Conservation (phyloP, 2,113 vertebrate species). For the Kobus ellipsiprymnus region DNA sequence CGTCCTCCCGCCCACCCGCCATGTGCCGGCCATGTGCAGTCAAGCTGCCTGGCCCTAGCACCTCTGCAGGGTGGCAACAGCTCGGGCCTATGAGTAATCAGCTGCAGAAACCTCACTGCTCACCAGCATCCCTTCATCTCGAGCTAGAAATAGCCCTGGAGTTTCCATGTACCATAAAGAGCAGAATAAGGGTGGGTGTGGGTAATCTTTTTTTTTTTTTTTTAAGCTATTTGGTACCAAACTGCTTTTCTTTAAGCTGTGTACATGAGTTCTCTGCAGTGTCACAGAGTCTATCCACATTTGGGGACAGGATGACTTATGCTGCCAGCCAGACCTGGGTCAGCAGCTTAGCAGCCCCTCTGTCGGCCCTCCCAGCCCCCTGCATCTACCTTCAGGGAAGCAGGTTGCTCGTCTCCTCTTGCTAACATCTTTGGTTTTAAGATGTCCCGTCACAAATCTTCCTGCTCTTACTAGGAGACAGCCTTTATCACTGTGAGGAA, state of each 20-base stretch:
- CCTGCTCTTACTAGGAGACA: not conserved
- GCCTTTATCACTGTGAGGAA: not conserved
- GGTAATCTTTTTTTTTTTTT: not conserved
- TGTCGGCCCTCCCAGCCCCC: not conserved
- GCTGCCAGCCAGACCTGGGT: not conserved
- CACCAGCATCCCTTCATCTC: constrained; percentile 17
- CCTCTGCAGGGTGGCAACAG: constrained; percentile 57
- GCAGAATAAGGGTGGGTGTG: not conserved
- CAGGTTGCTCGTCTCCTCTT: not conserved
- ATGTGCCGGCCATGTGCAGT: constrained; percentile 59
- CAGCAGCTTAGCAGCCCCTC: not conserved
- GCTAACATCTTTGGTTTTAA: constrained; percentile 4
- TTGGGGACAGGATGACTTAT: not conserved
- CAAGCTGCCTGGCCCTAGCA: constrained; percentile 51
- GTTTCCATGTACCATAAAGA: constrained; percentile 33
- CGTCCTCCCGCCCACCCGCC: constrained; percentile 54
- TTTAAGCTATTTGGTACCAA: not conserved
- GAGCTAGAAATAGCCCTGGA: constrained; percentile 55
- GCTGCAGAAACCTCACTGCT: constrained; percentile 39
- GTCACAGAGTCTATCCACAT: not conserved
- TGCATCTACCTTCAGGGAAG: not conserved
- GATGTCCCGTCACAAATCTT: not conserved
- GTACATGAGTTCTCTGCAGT: not conserved
- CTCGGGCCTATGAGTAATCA: constrained; percentile 42
- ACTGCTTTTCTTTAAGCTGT: constrained; percentile 22